Evolutionary conservation across 2,797 vertebrate genomes (phyloP), one percentile per base, ranked within the genome.

Genomic region (Enteromius paludinosus): DNA sequence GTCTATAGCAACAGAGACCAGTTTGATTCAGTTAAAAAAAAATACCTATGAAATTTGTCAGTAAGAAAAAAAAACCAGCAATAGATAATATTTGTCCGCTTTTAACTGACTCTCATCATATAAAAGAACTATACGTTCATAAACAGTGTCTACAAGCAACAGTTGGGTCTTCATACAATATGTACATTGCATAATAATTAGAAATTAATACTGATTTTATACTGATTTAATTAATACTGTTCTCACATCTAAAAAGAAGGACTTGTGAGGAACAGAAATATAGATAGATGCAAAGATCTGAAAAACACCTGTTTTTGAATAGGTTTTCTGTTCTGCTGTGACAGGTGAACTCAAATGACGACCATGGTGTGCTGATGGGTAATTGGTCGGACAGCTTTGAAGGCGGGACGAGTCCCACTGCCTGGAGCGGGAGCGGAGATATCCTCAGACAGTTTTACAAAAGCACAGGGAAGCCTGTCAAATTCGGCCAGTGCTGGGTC

Each of bases 401-500:
- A 0, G 81, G 12, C 0, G 97, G 97, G 83, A 96, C 92, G 0
- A 87, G 93, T 82, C 97, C 97, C 0, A 94, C 95, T 0, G 85
- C 94, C 0, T 98, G 97, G 97, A 96, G 92, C 1, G 96, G 97
- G 71, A 98, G 96, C 66, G 94, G 97, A 28, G 96, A 96, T 79
- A 97, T 98, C 86, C 92, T 98, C 7, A 92, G 89, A 43, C 83
- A 92, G 81, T 98, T 96, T 89, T 89, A 94, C 56, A 85, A 88
- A 56, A 91, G 62, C 0, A 88, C 79, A 0, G 95, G 96, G 2
- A 82, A 5, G 0, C 92, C 96, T 0, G 95, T 98, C 2, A 92
- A 93, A 76, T 98, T 93, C 0, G 97, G 95, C 69, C 97, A 98
- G 86, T 98, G 97, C 87, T 98, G 97, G 97, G 94, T 97, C 45